phyloP scores from a whole-genome alignment of 2,888 invertebrate species.

The Cosmorhoe ocellata region DNA sequence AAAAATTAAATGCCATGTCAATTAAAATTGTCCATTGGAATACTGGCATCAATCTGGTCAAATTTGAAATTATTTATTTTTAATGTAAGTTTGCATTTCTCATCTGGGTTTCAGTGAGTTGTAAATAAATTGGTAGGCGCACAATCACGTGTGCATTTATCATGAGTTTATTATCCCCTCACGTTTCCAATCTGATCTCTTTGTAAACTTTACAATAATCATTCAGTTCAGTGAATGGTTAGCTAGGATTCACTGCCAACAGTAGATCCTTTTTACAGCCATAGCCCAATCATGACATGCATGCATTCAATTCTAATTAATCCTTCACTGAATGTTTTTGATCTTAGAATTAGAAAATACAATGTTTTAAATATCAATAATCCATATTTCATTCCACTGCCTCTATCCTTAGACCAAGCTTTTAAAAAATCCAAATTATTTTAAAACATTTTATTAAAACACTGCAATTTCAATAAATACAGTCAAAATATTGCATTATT shows the following conservation, averaged over 20 bases:
- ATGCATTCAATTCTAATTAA: conserved; percentile 49
- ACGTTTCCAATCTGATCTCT: conserved; percentile 73
- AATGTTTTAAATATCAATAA: conserved; percentile 65
- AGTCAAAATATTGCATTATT: conserved; percentile 48
- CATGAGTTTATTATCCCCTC: conserved; percentile 65
- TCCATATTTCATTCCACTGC: conserved; percentile 41
- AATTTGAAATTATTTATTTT: conserved; percentile 71
- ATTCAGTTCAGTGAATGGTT: conserved; percentile 62
- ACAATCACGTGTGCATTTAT: conserved; percentile 31
- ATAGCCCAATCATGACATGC: conserved; percentile 34
- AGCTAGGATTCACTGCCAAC: conserved; percentile 40
- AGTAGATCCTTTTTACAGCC: conserved; percentile 1
- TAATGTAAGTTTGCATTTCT: conserved; percentile 72
- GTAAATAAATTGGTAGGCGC: conserved; percentile 43
- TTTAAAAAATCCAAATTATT: conserved; percentile 13
- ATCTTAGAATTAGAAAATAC: conserved; percentile 75
- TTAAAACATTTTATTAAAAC: conserved; percentile 39
- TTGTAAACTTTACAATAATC: conserved; percentile 72
- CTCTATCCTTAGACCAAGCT: too few relatives aligned
- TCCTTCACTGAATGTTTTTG: conserved; percentile 64
- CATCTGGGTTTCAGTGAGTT: conserved; percentile 64
- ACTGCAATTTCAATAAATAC: conserved; percentile 46
- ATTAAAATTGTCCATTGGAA: conserved; percentile 76
- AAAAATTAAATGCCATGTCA: conserved; percentile 69
- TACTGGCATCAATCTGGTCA: conserved; percentile 77